phyloP scores from a whole-genome alignment of 2,797 vertebrate species.

The Sparus aurata region DNA sequence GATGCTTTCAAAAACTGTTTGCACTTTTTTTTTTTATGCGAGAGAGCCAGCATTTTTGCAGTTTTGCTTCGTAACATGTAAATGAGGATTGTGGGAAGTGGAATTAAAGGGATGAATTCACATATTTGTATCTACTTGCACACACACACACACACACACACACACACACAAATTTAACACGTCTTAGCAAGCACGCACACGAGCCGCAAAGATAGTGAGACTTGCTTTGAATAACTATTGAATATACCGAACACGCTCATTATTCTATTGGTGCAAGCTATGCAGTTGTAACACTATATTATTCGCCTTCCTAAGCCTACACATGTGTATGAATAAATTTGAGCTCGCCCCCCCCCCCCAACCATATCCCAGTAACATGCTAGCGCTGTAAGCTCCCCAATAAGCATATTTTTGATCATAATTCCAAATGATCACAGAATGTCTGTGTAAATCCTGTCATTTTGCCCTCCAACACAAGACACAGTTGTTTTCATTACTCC shows the following conservation, averaged over 20 bases:
- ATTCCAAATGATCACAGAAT: slow-evolving; percentile 68
- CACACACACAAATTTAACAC: not conserved
- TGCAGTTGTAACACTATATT: slow-evolving; percentile 27
- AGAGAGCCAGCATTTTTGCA: not conserved
- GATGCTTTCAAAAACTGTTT: slow-evolving; percentile 14
- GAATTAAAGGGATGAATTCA: slow-evolving; percentile 38
- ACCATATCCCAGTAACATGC: slow-evolving; percentile 15
- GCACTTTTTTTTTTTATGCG: not conserved
- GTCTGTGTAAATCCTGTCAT: slow-evolving; percentile 59
- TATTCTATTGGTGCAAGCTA: slow-evolving; percentile 14
- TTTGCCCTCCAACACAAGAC: slow-evolving; percentile 51
- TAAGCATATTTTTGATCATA: slow-evolving; percentile 52
- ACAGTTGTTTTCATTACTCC: slow-evolving; percentile 57
- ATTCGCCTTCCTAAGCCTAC: slow-evolving; percentile 28
- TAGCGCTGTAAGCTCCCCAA: slow-evolving; percentile 38
- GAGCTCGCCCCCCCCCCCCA: not conserved
- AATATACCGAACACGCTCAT: slow-evolving; percentile 7
- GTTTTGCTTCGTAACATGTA: slow-evolving; percentile 30
- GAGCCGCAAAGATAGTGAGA: not conserved
- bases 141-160: not conserved
- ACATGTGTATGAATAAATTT: slow-evolving; percentile 55
- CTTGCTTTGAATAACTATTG: slow-evolving; percentile 26
- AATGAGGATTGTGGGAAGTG: slow-evolving; percentile 47
- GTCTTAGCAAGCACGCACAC: not conserved
- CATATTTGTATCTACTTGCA: slow-evolving; percentile 1